These are phyloP conservation scores for Antedon mediterranea DNA, from an alignment of 53 echinoderm and acorn worm species.

Conservation along the genomic window DNA sequence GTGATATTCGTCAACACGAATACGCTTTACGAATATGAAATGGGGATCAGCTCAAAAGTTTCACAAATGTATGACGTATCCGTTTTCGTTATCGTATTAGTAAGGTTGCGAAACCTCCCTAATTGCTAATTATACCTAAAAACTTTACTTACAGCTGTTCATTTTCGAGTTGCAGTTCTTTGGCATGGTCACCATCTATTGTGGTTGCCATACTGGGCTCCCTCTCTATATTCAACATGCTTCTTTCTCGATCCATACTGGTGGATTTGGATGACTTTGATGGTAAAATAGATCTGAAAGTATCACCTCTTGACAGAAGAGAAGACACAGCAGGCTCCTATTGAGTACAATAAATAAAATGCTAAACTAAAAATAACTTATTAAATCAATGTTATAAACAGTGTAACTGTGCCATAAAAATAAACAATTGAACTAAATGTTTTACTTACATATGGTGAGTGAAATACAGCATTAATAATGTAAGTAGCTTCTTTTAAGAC, in stretches of 20 bases:
- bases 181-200: conserved; percentile 23
- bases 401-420: not conserved
- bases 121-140: too few species aligned
- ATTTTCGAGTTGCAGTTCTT: conserved; percentile 41
- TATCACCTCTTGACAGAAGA: conserved; percentile 21
- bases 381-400: not conserved
- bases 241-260: conserved; percentile 2
- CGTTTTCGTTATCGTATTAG: too few species aligned
- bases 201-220: conserved; percentile 17
- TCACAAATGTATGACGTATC: too few species aligned
- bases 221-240: conserved; percentile 19
- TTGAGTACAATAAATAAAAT: not conserved
- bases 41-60: too few species aligned
- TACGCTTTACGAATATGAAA: too few species aligned
- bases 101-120: too few species aligned
- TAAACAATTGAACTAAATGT: not conserved
- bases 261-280: conserved; percentile 4
- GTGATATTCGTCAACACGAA: too few species aligned
- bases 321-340: conserved; percentile 80
- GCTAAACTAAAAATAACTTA: too few species aligned
- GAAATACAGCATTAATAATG: conserved; percentile 30
- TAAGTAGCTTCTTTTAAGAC: conserved; percentile 46
- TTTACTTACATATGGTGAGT: conserved; percentile 48
- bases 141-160: conserved; percentile 68
- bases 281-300: conserved; percentile 5